Base-by-base conservation (phyloP, 1,140 invertebrate genomes). In the Limonius californicus region DNA sequence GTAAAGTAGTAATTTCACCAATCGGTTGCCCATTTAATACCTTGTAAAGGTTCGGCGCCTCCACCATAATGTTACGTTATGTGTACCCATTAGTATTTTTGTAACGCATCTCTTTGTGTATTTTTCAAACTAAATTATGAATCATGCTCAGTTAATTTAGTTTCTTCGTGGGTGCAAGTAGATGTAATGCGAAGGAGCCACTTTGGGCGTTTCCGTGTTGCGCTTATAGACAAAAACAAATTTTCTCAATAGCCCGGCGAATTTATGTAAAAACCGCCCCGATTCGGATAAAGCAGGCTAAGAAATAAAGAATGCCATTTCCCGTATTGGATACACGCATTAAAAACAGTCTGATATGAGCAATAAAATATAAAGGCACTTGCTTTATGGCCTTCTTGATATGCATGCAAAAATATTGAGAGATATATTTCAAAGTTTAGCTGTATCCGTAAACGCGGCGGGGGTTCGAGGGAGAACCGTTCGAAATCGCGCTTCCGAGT, bases 341-440 rank as follows among this genome's bases (percentile, higher is more conserved):
- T 70, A 70, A 70, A 68, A 70, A 70, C 68, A 61, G 62, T 66
- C 68, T 68, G 68, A 70, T 70, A 70, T 68, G 68, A 58, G 63
- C 66, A 63, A 68, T 68, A 70, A 70, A 68, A 68, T 68, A 68
- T 68, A 70, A 70, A 68, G 67, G 66, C 62, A 70, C 68, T 70
- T 70, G 68, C 60, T 70, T 68, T 70, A 70, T 68, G 60, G 68
- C 68, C 68, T 68, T 21, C 63, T 68, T 68, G 68, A 70, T 70
- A 70, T 70, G 67, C 67, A 70, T 68, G 61, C 67, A 62, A 68
- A 70, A 68, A 70, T 70, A 70, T 70, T 66, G 64, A 64, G 57
- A 68, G 66, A 70, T 68, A 70, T 70, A 68, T 70, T 68, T 67
- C 62, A 68, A 64, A 65, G 61, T 64, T 67, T 61, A 56, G 57